Conservation (phyloP, 2,888 invertebrate species). For the Ernsta delagoae region DNA sequence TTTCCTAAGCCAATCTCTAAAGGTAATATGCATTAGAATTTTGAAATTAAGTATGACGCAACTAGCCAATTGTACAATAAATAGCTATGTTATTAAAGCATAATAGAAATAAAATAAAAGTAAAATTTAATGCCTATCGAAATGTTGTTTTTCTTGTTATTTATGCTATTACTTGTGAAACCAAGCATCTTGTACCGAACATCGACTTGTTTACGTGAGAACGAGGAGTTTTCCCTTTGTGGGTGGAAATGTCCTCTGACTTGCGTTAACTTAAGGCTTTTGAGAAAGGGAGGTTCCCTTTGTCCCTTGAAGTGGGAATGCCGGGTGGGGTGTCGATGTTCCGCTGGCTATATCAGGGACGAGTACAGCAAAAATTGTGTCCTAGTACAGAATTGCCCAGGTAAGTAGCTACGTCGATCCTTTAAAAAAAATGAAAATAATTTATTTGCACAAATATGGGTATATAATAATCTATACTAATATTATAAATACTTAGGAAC, state of each 20-base stretch:
- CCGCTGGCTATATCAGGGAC: conserved; percentile 66
- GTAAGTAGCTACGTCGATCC: conserved; percentile 47
- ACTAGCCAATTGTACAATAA: too few species aligned
- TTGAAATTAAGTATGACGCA: too few species aligned
- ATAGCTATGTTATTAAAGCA: too few species aligned
- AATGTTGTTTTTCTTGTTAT: conserved; percentile 6
- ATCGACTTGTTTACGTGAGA: conserved; percentile 58
- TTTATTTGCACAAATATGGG: too few species aligned
- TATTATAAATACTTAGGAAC: too few species aligned
- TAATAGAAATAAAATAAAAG: too few species aligned
- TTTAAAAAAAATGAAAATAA: too few species aligned
- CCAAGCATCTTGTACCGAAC: conserved; percentile 51
- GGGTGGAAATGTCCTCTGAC: conserved; percentile 74
- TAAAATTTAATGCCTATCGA: not conserved
- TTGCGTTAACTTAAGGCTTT: conserved; percentile 65
- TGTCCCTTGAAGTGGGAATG: conserved; percentile 73
- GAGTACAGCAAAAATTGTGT: conserved; percentile 70
- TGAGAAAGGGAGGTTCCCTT: conserved; percentile 43
- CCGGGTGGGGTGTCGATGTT: conserved; percentile 68
- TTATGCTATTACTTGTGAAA: conserved; percentile 23
- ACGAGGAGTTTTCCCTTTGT: conserved; percentile 73
- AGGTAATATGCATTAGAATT: too few species aligned
- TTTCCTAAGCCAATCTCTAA: too few species aligned
- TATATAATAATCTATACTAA: too few species aligned
- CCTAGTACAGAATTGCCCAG: conserved; percentile 65